Conservation (phyloP, 2,888 invertebrate genomes). For the Drosophila conformis region DNA sequence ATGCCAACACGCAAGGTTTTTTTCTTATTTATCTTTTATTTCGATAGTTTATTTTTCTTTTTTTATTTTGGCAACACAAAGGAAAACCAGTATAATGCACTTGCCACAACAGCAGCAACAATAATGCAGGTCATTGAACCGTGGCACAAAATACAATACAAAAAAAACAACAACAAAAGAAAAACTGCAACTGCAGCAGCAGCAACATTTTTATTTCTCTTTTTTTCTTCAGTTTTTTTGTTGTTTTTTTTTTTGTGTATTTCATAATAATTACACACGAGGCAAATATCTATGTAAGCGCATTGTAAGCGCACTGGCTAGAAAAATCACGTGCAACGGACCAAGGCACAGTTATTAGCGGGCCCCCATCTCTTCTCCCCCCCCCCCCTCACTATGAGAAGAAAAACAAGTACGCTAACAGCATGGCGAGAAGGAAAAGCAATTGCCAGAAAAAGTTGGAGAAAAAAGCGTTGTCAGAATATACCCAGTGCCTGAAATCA, state of each 20-base stretch:
- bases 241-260: slow-evolving; percentile 35
- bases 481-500: slow-evolving; percentile 5
- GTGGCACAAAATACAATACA: slow-evolving; percentile 24
- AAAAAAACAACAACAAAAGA: slow-evolving; percentile 31
- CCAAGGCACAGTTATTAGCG: slow-evolving; percentile 63
- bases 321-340: slow-evolving; percentile 72
- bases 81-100: slow-evolving; percentile 75
- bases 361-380: slow-evolving; percentile 42
- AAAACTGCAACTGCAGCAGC: slow-evolving; percentile 65
- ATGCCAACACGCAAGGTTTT: slow-evolving; percentile 72
- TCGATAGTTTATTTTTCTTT: slow-evolving; percentile 21
- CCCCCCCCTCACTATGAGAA: no score
- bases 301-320: slow-evolving; percentile 50
- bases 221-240: slow-evolving; percentile 7
- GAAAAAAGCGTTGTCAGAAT: slow-evolving; percentile 9
- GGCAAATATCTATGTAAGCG: slow-evolving; percentile 35
- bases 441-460: slow-evolving; percentile 26
- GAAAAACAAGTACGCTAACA: slow-evolving; percentile 39
- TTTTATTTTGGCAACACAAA: slow-evolving; percentile 71
- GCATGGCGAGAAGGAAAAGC: slow-evolving; percentile 28
- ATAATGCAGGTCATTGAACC: slow-evolving; percentile 66
- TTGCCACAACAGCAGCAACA: slow-evolving; percentile 62
- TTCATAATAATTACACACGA: slow-evolving; percentile 75
- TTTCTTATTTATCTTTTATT: slow-evolving; percentile 40
- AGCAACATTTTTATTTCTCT: slow-evolving; percentile 48